Percentiles rank a stretch among this genome's conserved stretches.
These are phyloP conservation scores for Sinelater perroti DNA, from an alignment of 2,888 invertebrate genomes.

Conservation along the genomic window DNA sequence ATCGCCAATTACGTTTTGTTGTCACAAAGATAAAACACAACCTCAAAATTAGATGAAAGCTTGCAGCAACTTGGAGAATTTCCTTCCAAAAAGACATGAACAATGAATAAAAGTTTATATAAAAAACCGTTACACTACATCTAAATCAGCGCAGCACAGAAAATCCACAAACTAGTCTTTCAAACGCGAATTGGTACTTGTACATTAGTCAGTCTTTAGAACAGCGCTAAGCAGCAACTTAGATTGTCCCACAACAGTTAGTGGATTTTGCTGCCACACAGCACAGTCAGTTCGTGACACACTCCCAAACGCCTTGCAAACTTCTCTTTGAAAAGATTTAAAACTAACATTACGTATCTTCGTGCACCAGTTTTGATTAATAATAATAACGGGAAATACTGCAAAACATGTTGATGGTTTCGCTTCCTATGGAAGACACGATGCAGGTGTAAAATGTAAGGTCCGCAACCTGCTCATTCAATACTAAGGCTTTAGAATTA, in stretches of 20 bases:
- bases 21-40: too few species aligned
- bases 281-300: slow-evolving; percentile 24
- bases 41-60: too few species aligned
- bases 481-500: slow-evolving; percentile 6
- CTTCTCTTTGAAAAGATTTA: slow-evolving; percentile 3
- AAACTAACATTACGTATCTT: slow-evolving; percentile 5
- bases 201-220: slow-evolving; percentile 36
- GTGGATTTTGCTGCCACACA: slow-evolving; percentile 28
- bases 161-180: slow-evolving; percentile 34
- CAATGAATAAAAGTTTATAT: too few species aligned
- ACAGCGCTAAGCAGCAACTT: slow-evolving; percentile 22
- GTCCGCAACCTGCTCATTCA: not conserved
- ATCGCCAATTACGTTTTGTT: too few species aligned
- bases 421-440: slow-evolving; percentile 15
- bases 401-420: not conserved
- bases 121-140: slow-evolving; percentile 24
- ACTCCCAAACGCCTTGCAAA: slow-evolving; percentile 7
- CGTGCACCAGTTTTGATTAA: slow-evolving; percentile 12
- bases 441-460: slow-evolving; percentile 7
- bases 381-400: not conserved
- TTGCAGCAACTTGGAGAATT: too few species aligned
- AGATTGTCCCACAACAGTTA: slow-evolving; percentile 32
- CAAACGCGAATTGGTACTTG: slow-evolving; percentile 33
- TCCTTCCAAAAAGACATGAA: too few species aligned
- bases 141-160: slow-evolving; percentile 21